Evolutionary conservation across 2,113 vertebrate genomes (phyloP), one percentile per base, ranked within the genome.

Genomic region (Poeciliopsis retropinna): DNA sequence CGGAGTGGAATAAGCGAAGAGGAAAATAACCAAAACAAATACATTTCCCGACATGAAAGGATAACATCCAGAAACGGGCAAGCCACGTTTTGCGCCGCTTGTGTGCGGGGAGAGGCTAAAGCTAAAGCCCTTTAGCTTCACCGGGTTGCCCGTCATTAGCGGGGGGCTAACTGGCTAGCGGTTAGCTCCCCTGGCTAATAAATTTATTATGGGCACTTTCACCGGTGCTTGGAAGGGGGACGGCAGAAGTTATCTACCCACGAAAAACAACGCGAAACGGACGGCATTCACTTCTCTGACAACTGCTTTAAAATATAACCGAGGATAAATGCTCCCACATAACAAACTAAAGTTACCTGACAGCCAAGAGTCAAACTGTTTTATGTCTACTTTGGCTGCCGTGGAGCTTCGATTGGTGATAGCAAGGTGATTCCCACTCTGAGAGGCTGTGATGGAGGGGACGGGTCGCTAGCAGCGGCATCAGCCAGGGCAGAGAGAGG

Each of bases 391-490:
- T 60, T 60, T 30, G 69, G 51, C 63, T 72, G 81, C 41, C 60
- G 80, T 25, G 72, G 67, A 73, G 72, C 34, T 80, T 22, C 19
- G 22, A 70, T 27, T 70, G 82, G 34, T 64, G 86, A 64, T 31
- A 74, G 76, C 83, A 47, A 70, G 75, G 80, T 51, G 82, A 76
- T 70, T 32, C 78, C 83, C 79, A 6, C 63, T 73, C 84, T 0
- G 73, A 28, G 69, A 80, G 83, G 27, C 79, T 54, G 84, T 54
- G 86, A 85, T 86, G 87, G 87, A 83, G 82, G 81, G 80, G 80
- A 62, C 77, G 75, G 39, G 71, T 37, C 81, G 82, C 60, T 77
- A 75, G 72, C 76, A 34, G 65, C 77, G 2, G 71, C 70, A 7
- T 82, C 77, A 67, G 82, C 77, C 80, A 0, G 83, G 75, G 63